Conservation (phyloP, 2,888 invertebrate species). For the Drosophila atripex region DNA sequence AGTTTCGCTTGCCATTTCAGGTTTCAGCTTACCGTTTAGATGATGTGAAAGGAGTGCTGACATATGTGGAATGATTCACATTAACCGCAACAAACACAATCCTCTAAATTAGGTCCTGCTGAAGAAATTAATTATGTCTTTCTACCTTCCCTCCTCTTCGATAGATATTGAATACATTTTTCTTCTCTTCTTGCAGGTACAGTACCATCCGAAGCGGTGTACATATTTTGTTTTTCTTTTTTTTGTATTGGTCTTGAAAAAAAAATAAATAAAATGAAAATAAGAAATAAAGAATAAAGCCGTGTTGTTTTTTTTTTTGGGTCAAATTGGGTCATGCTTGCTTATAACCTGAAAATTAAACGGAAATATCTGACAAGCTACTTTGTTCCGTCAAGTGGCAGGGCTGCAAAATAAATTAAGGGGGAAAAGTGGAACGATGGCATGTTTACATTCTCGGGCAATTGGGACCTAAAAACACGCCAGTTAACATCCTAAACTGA, state of each 20-base stretch:
- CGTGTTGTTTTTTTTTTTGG: too few relatives aligned
- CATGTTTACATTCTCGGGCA: not conserved
- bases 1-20: not conserved
- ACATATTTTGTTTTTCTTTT: not conserved
- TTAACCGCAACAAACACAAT: conserved; percentile 77
- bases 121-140: conserved; percentile 32
- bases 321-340: conserved; percentile 16
- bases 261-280: conserved; percentile 1
- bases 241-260: not conserved
- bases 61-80: conserved; percentile 74
- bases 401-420: conserved; percentile 17
- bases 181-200: conserved; percentile 50
- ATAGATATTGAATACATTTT: not conserved
- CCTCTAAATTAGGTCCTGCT: conserved; percentile 81
- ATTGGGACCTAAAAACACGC: not conserved
- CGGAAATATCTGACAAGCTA: not conserved
- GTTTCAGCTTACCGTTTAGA: not conserved
- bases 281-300: conserved; percentile 21
- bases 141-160: not conserved
- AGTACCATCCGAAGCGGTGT: not conserved
- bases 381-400: conserved; percentile 13
- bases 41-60: conserved; percentile 57
- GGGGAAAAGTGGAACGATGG: not conserved
- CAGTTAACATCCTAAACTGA: not conserved
- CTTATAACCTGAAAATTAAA: conserved; percentile 25